Evolutionary conservation across 2,113 vertebrate species (phyloP).

Genomic region (Pedionomus torquatus): DNA sequence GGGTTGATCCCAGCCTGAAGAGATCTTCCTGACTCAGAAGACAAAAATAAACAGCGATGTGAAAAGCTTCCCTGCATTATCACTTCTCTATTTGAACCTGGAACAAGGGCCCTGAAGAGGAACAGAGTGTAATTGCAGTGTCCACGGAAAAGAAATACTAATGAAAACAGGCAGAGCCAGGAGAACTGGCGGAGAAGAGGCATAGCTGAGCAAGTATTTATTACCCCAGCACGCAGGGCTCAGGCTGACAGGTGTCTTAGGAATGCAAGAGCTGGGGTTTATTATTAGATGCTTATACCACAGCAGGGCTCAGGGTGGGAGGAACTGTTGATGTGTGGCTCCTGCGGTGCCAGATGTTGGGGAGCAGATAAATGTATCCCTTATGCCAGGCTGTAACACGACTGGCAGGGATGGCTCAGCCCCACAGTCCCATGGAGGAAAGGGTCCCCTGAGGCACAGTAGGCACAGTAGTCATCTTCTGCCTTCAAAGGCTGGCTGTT

Average conservation of each 20-base stretch:
- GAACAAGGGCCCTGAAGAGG: conserved; percentile 61
- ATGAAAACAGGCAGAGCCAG: conserved; percentile 45
- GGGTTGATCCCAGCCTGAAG: conserved; percentile 12
- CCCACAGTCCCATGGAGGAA: neutral
- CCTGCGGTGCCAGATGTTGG: neutral
- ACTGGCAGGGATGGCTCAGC: neutral
- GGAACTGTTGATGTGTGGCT: neutral
- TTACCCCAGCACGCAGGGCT: neutral
- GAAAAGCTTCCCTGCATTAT: conserved; percentile 54
- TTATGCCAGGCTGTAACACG: rapidly evolving
- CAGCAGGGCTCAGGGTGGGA: neutral
- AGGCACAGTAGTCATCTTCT: neutral
- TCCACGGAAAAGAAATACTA: conserved; percentile 56
- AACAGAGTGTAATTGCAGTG: conserved; percentile 63
- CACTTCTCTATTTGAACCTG: conserved; percentile 44
- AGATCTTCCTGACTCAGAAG: conserved; percentile 54
- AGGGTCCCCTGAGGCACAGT: neutral
- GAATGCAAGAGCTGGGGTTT: neutral
- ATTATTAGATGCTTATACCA: neutral
- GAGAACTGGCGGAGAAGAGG: conserved; percentile 22
- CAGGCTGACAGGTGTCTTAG: conserved; percentile 32
- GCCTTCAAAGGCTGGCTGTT: neutral
- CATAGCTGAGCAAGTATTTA: conserved; percentile 45
- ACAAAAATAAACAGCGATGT: conserved; percentile 49
- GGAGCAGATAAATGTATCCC: neutral